These are phyloP conservation scores for Ectemnius continuus DNA, from an alignment of 2,888 invertebrate genomes.

Conservation along the genomic window DNA sequence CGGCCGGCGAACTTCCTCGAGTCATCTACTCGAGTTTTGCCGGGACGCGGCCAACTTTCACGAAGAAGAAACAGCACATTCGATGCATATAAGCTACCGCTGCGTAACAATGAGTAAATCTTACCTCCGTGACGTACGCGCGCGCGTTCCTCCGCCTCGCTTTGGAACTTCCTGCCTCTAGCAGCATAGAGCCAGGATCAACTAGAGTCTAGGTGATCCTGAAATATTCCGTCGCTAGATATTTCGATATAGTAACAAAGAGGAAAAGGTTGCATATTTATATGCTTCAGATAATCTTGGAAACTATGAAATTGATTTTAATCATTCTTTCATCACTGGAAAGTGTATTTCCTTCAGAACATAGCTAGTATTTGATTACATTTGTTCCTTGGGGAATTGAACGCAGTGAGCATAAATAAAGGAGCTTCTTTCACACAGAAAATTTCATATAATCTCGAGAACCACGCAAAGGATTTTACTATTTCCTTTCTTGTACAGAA, in stretches of 20 bases:
- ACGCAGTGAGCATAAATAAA: too few species aligned
- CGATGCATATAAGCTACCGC: neutral
- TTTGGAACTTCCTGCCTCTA: conserved; percentile 22
- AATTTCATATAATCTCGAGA: too few species aligned
- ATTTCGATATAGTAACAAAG: neutral
- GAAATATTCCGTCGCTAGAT: conserved; percentile 45
- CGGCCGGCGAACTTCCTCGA: neutral
- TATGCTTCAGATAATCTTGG: neutral
- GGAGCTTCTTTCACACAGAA: too few species aligned
- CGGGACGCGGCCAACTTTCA: neutral
- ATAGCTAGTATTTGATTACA: too few species aligned
- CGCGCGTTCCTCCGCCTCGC: neutral
- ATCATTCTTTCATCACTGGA: too few species aligned
- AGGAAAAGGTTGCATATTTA: conserved; percentile 6
- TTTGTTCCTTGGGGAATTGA: too few species aligned
- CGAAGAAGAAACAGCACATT: neutral
- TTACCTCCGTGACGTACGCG: conserved; percentile 18
- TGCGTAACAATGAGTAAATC: conserved; percentile 38
- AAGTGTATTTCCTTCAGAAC: too few species aligned
- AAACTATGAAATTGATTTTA: too few species aligned
- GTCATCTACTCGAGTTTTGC: neutral
- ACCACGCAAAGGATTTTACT: too few species aligned
- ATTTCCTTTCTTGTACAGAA: too few species aligned
- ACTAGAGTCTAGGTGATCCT: too few species aligned
- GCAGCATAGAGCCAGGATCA: too few species aligned